Conservation (phyloP, 1,140 invertebrate genomes). For the Danaus plexippus region DNA sequence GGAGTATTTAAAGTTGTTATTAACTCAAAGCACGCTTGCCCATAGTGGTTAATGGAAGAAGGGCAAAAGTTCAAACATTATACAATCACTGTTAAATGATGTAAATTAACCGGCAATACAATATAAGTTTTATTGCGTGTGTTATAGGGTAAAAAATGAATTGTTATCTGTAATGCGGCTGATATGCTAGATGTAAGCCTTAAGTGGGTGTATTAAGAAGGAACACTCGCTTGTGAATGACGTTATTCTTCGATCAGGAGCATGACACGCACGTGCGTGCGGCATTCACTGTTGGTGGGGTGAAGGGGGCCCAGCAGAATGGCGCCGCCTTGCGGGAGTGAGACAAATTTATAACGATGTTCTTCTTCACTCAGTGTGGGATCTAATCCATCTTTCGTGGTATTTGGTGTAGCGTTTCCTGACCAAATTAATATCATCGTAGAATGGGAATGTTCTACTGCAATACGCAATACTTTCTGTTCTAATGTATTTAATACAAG, state of each 20-base stretch:
- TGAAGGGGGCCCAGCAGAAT: constrained; percentile 22
- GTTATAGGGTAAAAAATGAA: constrained; percentile 49
- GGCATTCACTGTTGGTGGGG: constrained; percentile 28
- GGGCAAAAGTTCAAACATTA: constrained; percentile 67
- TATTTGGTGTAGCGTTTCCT: constrained; percentile 27
- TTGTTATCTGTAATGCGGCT: constrained; percentile 26
- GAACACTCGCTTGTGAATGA: constrained; percentile 35
- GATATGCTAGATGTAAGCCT: constrained; percentile 30
- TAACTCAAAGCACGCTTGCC: too few species aligned
- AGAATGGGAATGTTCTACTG: too few species aligned
- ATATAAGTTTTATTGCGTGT: constrained; percentile 47
- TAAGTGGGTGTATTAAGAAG: constrained; percentile 38
- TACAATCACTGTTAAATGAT: constrained; percentile 48
- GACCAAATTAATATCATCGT: too few species aligned
- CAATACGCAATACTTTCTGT: too few species aligned
- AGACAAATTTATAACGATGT: constrained; percentile 57
- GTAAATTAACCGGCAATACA: constrained; percentile 31
- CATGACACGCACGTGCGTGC: constrained; percentile 64
- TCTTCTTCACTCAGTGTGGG: constrained; percentile 59
- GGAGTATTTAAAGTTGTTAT: too few species aligned
- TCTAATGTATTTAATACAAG: too few species aligned
- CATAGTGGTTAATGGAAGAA: constrained; percentile 51
- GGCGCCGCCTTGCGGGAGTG: constrained; percentile 63
- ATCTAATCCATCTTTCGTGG: constrained; percentile 55
- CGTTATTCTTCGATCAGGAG: constrained; percentile 33